phyloP scores from a whole-genome alignment of 2,797 vertebrate species.

The Sitta carolinensis region DNA sequence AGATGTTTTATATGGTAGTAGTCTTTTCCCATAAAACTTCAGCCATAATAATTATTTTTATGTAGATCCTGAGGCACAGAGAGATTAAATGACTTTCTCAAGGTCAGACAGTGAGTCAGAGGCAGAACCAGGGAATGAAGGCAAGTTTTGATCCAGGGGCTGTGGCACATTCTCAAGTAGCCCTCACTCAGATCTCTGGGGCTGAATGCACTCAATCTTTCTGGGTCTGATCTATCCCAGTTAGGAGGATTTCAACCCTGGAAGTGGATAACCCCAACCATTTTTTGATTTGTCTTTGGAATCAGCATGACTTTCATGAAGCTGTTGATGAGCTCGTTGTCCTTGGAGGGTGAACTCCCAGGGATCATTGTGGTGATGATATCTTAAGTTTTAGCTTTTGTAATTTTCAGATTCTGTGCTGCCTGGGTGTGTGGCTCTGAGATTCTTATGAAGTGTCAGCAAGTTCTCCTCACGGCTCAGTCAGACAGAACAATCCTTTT shows the following conservation, averaged over 20 bases:
- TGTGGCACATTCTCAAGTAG: not conserved
- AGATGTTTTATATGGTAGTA: not conserved
- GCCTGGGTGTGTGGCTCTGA: too few relatives aligned
- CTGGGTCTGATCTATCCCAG: not conserved
- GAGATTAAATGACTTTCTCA: constrained; percentile 54
- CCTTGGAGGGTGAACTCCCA: not conserved
- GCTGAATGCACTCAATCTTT: not conserved
- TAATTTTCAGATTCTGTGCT: too few relatives aligned
- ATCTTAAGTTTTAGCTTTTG: too few relatives aligned
- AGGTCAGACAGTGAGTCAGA: constrained; percentile 29
- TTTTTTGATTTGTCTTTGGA: not conserved
- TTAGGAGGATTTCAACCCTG: not conserved
- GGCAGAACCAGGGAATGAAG: not conserved
- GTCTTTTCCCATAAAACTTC: constrained; percentile 22
- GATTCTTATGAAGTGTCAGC: too few relatives aligned
- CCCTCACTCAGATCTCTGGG: not conserved
- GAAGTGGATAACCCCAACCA: not conserved
- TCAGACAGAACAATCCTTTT: too few relatives aligned
- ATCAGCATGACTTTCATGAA: not conserved
- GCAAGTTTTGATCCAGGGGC: not conserved
- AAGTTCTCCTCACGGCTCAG: too few relatives aligned
- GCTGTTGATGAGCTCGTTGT: accelerated
- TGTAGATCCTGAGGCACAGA: constrained; percentile 27
- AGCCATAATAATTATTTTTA: constrained; percentile 48
- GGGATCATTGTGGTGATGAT: not conserved